Percentiles rank a stretch among this genome's conserved stretches.
phyloP scores from a whole-genome alignment of 2,797 vertebrate species.

The Tachyglossus aculeatus region DNA sequence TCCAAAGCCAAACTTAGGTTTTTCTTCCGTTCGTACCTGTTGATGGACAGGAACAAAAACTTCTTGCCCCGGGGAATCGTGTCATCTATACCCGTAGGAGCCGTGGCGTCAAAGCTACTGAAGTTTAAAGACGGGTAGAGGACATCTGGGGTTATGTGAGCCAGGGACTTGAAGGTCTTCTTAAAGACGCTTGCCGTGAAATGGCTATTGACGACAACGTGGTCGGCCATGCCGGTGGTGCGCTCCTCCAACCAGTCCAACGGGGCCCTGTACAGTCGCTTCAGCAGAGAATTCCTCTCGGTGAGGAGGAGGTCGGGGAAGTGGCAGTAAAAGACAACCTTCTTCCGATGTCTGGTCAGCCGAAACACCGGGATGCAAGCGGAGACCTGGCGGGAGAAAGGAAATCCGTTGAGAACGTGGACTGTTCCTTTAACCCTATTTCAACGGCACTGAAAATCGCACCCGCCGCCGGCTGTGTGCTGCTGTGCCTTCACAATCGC shows the following conservation, averaged over 20 bases:
- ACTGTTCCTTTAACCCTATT: not conserved
- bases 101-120: slow-evolving; percentile 77
- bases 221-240: slow-evolving; percentile 96
- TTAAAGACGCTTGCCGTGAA: slow-evolving; percentile 93
- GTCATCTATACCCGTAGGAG: slow-evolving; percentile 72
- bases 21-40: slow-evolving; percentile 97
- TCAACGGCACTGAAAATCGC: not conserved
- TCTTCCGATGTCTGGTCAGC: slow-evolving; percentile 86
- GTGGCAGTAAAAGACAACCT: slow-evolving; percentile 97
- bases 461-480: too few species aligned
- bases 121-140: slow-evolving; percentile 94
- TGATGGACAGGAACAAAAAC: slow-evolving; percentile 91
- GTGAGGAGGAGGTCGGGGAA: slow-evolving; percentile 95
- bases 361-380: slow-evolving; percentile 92
- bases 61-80: slow-evolving; percentile 80
- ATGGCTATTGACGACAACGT: slow-evolving; percentile 92
- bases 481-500: too few species aligned
- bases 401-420: not conserved
- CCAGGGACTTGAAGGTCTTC: slow-evolving; percentile 87
- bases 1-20: slow-evolving; percentile 86
- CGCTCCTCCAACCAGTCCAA: slow-evolving; percentile 93
- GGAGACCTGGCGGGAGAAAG: slow-evolving; percentile 82
- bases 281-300: slow-evolving; percentile 83
- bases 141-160: slow-evolving; percentile 81
- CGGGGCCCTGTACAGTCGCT: slow-evolving; percentile 86